Base-by-base conservation (phyloP, 2,797 vertebrate species). In the Scleropages formosus region DNA sequence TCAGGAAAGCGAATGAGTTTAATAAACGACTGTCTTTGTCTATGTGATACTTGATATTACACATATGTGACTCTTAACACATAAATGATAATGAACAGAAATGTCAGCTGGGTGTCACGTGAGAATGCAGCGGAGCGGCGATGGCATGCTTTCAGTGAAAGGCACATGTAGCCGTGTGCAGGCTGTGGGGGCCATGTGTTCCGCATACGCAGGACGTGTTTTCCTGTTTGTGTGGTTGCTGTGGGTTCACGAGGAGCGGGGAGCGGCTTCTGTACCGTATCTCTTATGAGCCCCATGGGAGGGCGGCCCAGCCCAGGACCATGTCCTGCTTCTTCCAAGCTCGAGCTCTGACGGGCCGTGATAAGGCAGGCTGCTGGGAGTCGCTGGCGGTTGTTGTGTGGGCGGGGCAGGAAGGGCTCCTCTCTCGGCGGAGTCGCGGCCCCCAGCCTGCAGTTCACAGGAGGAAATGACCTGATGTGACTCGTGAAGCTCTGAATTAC, bases 351-450 rank as follows among this genome's bases (percentile, higher is more conserved):
- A 24, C 27, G 22, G 68, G 22, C 16, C 47, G 9, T 70, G 68
- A 70, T 70, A 70, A 70, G 68, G 27, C n/a, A 56, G 49, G 68
- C 12, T 24, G 20, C 24, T 27, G 15, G 66, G 66, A 69, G 22
- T 16, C 22, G 31, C 31, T 39, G 31, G 31, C 6, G 2, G 31
- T 39, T 39, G 31, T 46, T 49, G 22, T 8, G 13, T 69, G 13
- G 13, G n/a, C 49, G 66, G 22, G 39, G 15, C 68, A 70, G 68
- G 68, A 70, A 70, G 68, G 9, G 49, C 22, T 31, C 47, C 39
- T 39, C 39, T 39, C 31, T 20, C 59, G 8, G n/a, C 16, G 59
- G 4, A 4, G 4, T 20, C 31, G 39, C 2, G 39, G 31, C 31
- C 44, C n/a, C 39, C 20, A 10, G 24, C 9, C 18, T 13, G 27